Evolutionary conservation across 1,140 invertebrate species (phyloP).

Genomic region (Drosophila pseudoobscura): DNA sequence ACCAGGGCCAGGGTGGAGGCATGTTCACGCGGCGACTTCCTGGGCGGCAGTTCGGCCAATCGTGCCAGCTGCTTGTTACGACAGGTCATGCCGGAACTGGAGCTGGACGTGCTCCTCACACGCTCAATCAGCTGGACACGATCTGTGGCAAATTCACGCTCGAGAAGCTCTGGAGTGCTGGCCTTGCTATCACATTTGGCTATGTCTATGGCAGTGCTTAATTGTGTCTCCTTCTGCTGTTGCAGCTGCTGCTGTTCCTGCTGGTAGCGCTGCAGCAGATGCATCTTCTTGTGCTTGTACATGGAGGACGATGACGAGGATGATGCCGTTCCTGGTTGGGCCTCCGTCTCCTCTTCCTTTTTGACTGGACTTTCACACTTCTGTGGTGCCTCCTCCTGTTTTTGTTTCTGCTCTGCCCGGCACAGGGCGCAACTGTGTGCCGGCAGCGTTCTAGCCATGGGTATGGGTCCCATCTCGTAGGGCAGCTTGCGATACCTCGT

Average conservation of each 20-base stretch:
- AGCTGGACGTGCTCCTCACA: conserved; percentile 63
- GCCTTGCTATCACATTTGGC: conserved; percentile 79
- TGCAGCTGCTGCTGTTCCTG: conserved; percentile 68
- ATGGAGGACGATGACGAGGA: conserved; percentile 37
- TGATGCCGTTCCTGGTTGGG: conserved; percentile 16
- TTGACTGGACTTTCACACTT: conserved; percentile 32
- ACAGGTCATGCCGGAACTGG: conserved; percentile 59
- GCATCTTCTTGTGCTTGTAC: conserved; percentile 76
- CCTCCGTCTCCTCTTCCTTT: conserved; percentile 36
- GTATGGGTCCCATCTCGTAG: conserved; percentile 88
- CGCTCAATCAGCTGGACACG: conserved; percentile 55
- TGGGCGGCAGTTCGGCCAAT: conserved; percentile 86
- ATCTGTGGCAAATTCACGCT: conserved; percentile 65
- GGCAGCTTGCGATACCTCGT: conserved; percentile 88
- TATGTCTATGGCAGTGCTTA: conserved; percentile 35
- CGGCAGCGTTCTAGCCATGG: conserved; percentile 81
- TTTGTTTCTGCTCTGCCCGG: conserved; percentile 4
- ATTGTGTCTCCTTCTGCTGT: conserved; percentile 29
- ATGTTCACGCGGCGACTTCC: conserved; percentile 93
- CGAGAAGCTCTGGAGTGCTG: conserved; percentile 70
- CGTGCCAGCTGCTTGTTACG: conserved; percentile 78
- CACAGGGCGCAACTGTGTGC: conserved; percentile 77
- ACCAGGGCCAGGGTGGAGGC: conserved; percentile 92
- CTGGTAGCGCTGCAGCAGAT: conserved; percentile 72
- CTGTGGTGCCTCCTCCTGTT: conserved; percentile 3